Conservation (phyloP, 2,113 vertebrate genomes). For the Saccopteryx leptura region DNA sequence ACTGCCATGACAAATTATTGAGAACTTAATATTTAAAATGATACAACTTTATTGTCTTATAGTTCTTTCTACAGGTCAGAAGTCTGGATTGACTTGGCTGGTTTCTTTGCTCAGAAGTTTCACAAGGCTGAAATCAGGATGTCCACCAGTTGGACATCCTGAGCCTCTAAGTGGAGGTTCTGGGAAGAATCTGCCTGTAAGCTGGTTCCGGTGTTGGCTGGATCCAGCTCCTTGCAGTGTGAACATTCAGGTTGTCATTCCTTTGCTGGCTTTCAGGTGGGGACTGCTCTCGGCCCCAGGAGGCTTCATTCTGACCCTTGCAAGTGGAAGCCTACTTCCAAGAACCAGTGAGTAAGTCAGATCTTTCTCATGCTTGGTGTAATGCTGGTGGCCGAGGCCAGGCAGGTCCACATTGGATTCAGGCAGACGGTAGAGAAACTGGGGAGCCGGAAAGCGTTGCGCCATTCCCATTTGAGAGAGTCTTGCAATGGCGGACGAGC, state of each 20-base stretch:
- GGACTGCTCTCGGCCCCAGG: neutral
- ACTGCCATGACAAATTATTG: neutral
- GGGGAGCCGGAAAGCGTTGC: too few species aligned
- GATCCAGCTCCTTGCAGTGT: neutral
- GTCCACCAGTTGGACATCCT: too few species aligned
- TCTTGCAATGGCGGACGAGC: too few species aligned
- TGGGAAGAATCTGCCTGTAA: neutral
- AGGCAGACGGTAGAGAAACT: too few species aligned
- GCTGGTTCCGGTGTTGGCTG: neutral
- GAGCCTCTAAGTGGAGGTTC: neutral
- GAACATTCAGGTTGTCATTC: neutral
- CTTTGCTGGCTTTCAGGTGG: neutral
- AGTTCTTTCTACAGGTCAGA: neutral
- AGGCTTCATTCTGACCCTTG: neutral
- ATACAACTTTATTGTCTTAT: neutral
- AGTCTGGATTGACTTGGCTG: neutral
- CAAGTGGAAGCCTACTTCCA: fast-evolving
- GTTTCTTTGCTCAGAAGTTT: neutral
- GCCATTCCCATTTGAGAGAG: too few species aligned
- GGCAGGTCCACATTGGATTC: too few species aligned
- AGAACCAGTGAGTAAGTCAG: neutral
- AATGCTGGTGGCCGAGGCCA: too few species aligned
- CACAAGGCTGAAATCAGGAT: neutral
- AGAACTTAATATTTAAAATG: neutral
- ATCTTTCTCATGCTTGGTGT: neutral